Evolutionary conservation across 2,888 invertebrate genomes (phyloP).

Genomic region (Pyrochroa serraticornis): DNA sequence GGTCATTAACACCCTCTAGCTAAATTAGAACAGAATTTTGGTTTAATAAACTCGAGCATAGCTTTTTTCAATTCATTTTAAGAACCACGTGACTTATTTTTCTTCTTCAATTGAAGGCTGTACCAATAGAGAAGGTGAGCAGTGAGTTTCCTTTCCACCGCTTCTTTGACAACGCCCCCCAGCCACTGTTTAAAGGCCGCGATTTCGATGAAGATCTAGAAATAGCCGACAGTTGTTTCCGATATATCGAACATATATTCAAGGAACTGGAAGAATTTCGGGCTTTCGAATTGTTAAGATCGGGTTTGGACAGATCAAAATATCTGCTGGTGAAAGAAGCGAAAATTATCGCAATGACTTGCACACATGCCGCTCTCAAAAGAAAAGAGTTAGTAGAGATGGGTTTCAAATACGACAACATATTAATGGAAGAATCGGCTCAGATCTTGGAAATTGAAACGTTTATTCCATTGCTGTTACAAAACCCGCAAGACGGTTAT

Average conservation of each 20-base stretch:
- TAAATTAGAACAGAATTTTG: too few relatives aligned
- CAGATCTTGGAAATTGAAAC: constrained; percentile 99
- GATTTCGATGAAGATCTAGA: constrained; percentile 82
- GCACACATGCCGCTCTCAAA: constrained; percentile 98
- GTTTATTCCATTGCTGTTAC: constrained; percentile 96
- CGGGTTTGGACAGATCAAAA: constrained; percentile 93
- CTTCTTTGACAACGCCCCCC: constrained; percentile 92
- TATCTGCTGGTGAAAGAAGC: constrained; percentile 98
- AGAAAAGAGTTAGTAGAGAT: constrained; percentile 94
- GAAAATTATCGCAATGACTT: constrained; percentile 99
- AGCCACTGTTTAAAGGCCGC: constrained; percentile 85
- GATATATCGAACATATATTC: constrained; percentile 94
- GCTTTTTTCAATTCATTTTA: too few relatives aligned
- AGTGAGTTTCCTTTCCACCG: constrained; percentile 91
- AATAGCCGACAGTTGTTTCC: constrained; percentile 91
- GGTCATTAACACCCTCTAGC: too few relatives aligned
- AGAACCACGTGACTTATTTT: too few relatives aligned
- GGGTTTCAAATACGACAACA: constrained; percentile 97
- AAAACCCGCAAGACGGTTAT: constrained; percentile 96
- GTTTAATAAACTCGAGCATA: too few relatives aligned
- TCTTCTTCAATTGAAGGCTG: too few relatives aligned
- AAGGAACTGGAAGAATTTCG: constrained; percentile 97
- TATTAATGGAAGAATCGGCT: constrained; percentile 98
- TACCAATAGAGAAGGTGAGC: constrained; percentile 64
- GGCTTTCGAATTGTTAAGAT: constrained; percentile 94